Evolutionary conservation across 30 jellyfish, hydroid and myxozoan species (phyloP).

Genomic region (Chrysaora quinquecirrha): DNA sequence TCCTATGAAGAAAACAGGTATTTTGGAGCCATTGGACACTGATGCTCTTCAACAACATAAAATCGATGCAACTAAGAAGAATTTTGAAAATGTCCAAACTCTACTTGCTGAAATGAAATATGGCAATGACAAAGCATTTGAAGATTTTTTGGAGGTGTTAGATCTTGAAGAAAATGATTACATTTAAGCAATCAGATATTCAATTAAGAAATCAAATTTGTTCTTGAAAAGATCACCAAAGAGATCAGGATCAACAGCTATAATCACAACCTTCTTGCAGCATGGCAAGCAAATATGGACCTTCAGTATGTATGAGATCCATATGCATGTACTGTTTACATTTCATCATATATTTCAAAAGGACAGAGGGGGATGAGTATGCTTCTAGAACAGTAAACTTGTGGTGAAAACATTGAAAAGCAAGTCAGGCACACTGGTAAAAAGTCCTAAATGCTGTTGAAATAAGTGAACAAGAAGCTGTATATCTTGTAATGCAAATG

Average conservation of each 20-base stretch:
- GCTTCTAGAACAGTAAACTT: conserved; percentile 1
- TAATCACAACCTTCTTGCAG: conserved; percentile 14
- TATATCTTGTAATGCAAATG: conserved; percentile 18
- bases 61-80: neutral
- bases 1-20: conserved; percentile 16
- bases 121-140: conserved; percentile 7
- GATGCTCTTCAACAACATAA: neutral
- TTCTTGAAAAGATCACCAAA: conserved; percentile 19
- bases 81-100: neutral
- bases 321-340: conserved; percentile 44
- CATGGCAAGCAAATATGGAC: conserved; percentile 47
- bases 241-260: conserved; percentile 15
- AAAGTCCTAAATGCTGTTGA: conserved; percentile 24
- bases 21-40: conserved; percentile 29
- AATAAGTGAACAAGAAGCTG: conserved; percentile 45
- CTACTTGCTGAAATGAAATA: conserved; percentile 12
- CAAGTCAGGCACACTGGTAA: conserved; percentile 23
- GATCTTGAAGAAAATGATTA: neutral
- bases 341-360: conserved; percentile 24
- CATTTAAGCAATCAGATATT: neutral
- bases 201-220: neutral
- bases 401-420: neutral
- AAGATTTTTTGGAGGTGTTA: conserved; percentile 7
- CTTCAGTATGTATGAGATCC: conserved; percentile 27
- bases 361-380: conserved; percentile 46